These are phyloP conservation scores for Pyralis farinalis DNA, from an alignment of 2,888 invertebrate genomes.

Conservation along the genomic window DNA sequence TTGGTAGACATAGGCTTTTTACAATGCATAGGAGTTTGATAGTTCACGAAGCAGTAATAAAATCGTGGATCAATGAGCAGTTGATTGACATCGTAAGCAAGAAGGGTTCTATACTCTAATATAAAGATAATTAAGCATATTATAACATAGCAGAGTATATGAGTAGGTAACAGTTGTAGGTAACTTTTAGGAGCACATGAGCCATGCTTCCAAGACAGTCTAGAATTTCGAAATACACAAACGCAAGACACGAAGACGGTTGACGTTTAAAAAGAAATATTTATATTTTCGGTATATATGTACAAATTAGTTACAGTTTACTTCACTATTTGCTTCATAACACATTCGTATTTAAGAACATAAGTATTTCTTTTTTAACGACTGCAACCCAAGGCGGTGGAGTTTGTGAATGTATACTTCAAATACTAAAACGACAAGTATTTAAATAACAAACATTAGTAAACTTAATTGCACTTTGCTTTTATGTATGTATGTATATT, in stretches of 20 bases:
- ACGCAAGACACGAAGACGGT: slow-evolving; percentile 24
- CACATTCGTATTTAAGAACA: no score
- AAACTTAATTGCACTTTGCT: no score
- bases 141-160: neutral
- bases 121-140: slow-evolving; percentile 10
- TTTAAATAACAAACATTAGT: no score
- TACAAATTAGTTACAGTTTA: no score
- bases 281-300: no score
- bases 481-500: no score
- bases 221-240: slow-evolving; percentile 1
- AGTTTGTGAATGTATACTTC: slow-evolving; percentile 5
- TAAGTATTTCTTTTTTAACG: slow-evolving; percentile 9
- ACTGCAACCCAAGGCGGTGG: slow-evolving; percentile 14
- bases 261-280: slow-evolving; percentile 5
- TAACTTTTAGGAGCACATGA: neutral
- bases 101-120: slow-evolving; percentile 5
- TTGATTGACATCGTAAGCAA: neutral
- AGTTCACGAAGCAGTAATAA: neutral
- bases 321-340: no score
- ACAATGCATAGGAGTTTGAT: neutral
- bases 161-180: neutral
- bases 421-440: no score
- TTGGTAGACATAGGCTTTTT: neutral
- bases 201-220: slow-evolving; percentile 6
- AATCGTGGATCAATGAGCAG: neutral